phyloP scores from a whole-genome alignment of 2,113 vertebrate genomes.

The Mellivora capensis region DNA sequence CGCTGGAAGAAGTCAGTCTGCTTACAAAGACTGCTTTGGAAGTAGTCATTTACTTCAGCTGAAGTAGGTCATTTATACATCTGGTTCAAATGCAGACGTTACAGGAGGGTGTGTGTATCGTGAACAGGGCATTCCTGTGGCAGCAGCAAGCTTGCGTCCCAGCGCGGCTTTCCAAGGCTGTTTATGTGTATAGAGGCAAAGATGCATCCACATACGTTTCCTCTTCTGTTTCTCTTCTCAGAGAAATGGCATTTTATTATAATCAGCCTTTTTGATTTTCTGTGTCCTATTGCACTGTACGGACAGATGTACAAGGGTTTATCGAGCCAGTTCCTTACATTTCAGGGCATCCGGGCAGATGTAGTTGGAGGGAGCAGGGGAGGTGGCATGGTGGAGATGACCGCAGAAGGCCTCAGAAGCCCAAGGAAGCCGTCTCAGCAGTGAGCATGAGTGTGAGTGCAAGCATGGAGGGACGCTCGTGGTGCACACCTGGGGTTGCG shows the following conservation, averaged over 20 bases:
- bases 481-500: too few relatives aligned
- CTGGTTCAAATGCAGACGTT: too few relatives aligned
- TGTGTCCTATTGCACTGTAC: background rate
- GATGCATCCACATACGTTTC: rapidly evolving
- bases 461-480: too few relatives aligned
- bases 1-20: background rate
- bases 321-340: background rate
- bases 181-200: background rate
- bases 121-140: rapidly evolving
- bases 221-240: background rate
- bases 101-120: rapidly evolving
- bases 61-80: background rate
- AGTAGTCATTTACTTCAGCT: background rate
- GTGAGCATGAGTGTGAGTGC: too few relatives aligned
- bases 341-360: background rate
- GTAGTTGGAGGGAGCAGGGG: background rate
- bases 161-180: rapidly evolving
- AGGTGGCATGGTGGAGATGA: background rate
- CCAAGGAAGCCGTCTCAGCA: too few relatives aligned
- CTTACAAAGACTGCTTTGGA: background rate
- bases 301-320: background rate
- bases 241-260: background rate
- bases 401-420: background rate
- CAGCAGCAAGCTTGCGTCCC: rapidly evolving
- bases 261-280: background rate